These are phyloP conservation scores for Pygmarrhopalites habei DNA, from an alignment of 1,140 invertebrate species.

Conservation along the genomic window DNA sequence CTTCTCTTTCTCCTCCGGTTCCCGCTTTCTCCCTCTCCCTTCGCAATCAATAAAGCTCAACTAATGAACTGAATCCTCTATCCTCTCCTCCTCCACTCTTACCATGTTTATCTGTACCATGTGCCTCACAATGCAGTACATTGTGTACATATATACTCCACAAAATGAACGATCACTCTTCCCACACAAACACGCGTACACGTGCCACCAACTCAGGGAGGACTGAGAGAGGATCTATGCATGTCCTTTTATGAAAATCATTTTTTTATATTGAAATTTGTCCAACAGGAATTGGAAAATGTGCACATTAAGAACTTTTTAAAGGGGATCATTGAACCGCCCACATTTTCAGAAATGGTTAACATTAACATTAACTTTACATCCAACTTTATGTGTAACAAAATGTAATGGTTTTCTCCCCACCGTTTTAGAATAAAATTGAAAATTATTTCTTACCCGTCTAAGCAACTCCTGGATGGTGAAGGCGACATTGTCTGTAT, in stretches of 20 bases:
- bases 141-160: no score
- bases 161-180: neutral
- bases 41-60: neutral
- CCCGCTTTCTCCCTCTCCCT: no score
- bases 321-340: neutral
- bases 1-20: neutral
- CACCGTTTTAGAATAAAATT: neutral
- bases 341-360: neutral
- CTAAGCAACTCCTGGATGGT: conserved; percentile 37
- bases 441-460: conserved; percentile 35
- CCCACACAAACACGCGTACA: no score
- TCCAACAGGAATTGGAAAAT: no score
- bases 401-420: neutral
- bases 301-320: neutral
- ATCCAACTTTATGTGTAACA: neutral
- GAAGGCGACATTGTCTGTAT: conserved; percentile 31
- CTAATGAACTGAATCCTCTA: neutral
- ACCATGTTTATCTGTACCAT: no score
- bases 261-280: neutral
- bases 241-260: no score
- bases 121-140: no score
- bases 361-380: neutral
- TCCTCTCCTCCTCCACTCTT: no score
- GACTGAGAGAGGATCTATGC: no score
- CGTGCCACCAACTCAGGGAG: no score